These are phyloP conservation scores for Schizaphis graminum DNA, from an alignment of 2,888 invertebrate species.

Conservation along the genomic window DNA sequence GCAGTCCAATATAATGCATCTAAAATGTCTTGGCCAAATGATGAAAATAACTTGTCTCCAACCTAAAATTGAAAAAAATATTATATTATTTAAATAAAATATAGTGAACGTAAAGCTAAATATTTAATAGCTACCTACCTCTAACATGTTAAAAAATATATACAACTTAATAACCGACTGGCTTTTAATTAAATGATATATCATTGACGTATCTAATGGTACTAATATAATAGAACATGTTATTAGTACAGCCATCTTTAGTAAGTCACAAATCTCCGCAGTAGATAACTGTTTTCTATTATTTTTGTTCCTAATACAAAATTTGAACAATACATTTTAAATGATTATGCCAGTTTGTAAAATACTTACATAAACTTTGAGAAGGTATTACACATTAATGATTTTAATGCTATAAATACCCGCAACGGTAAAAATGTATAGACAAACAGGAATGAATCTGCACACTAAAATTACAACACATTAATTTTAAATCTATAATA, in stretches of 20 bases:
- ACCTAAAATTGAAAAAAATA: constrained; percentile 67
- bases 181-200: constrained; percentile 97
- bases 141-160: constrained; percentile 99
- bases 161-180: constrained; percentile 99
- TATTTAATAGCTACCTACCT: constrained; percentile 79
- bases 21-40: constrained; percentile 97
- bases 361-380: constrained; percentile 80
- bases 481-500: neutral
- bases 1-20: constrained; percentile 99
- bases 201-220: constrained; percentile 96
- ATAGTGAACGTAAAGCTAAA: neutral
- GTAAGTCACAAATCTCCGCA: constrained; percentile 94
- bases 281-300: constrained; percentile 80
- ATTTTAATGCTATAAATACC: constrained; percentile 85
- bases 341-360: neutral
- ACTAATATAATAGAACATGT: constrained; percentile 87
- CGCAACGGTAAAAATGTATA: constrained; percentile 97
- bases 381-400: constrained; percentile 82
- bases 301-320: constrained; percentile 69
- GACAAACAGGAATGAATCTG: constrained; percentile 96
- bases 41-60: constrained; percentile 92
- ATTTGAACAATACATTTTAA: neutral
- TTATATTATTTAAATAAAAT: neutral
- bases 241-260: constrained; percentile 91
- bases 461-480: constrained; percentile 77